Conservation (phyloP, 2,113 vertebrate genomes). For the Ginglymostoma cirratum region DNA sequence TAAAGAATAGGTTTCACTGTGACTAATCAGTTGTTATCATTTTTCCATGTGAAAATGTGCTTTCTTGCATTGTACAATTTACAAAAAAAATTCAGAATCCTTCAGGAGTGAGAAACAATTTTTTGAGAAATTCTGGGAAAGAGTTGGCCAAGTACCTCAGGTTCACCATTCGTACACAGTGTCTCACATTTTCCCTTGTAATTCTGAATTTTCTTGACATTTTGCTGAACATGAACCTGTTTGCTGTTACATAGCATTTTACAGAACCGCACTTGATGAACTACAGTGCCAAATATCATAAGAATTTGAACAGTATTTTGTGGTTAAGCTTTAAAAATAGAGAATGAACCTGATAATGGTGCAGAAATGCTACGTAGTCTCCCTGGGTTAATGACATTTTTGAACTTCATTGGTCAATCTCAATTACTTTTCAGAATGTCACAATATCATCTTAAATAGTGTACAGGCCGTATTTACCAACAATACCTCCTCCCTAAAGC, state of each 20-base stretch:
- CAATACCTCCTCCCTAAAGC: background rate
- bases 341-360: background rate
- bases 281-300: background rate
- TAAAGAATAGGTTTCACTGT: background rate
- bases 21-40: background rate
- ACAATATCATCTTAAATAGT: background rate
- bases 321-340: background rate
- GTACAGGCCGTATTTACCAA: background rate
- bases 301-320: conserved; percentile 1
- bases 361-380: background rate
- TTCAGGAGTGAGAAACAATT: conserved; percentile 5
- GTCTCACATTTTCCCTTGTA: background rate
- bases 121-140: background rate
- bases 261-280: background rate
- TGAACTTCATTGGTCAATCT: background rate
- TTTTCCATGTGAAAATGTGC: background rate
- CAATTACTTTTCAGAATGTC: background rate
- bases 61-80: conserved; percentile 7
- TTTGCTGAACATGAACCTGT: conserved; percentile 20
- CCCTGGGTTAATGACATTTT: conserved; percentile 1
- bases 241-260: background rate
- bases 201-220: conserved; percentile 18
- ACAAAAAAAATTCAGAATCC: background rate
- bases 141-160: background rate
- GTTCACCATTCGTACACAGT: background rate